These are phyloP conservation scores for Sebastes minor DNA, from an alignment of 2,797 vertebrate species.

Conservation along the genomic window DNA sequence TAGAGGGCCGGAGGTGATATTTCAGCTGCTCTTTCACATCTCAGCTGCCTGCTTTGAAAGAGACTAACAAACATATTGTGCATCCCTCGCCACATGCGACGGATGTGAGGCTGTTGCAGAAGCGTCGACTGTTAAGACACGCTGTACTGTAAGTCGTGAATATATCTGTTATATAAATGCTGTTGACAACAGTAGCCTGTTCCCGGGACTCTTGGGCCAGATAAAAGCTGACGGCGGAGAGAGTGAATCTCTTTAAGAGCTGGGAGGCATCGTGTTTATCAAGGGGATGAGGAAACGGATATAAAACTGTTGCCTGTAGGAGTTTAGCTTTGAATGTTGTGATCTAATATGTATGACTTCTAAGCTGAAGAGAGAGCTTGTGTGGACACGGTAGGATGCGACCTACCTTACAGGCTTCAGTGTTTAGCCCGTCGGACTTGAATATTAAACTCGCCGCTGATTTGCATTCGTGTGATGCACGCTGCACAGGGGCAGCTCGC, in stretches of 20 bases:
- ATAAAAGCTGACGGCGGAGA: conserved; percentile 56
- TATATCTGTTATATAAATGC: conserved; percentile 28
- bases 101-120: background rate
- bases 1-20: conserved; percentile 32
- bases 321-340: conserved; percentile 30
- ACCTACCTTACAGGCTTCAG: conserved; percentile 38
- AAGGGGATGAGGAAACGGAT: conserved; percentile 23
- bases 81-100: background rate
- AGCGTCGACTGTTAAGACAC: background rate
- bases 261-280: conserved; percentile 39
- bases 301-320: conserved; percentile 42
- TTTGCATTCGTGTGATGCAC: conserved; percentile 70
- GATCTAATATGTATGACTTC: conserved; percentile 25
- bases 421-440: conserved; percentile 51
- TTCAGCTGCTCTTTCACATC: conserved; percentile 59
- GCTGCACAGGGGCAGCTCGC: conserved; percentile 50
- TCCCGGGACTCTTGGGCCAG: conserved; percentile 38
- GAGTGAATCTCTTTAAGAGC: conserved; percentile 47
- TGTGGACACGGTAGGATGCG: conserved; percentile 20
- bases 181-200: conserved; percentile 23
- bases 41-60: conserved; percentile 46
- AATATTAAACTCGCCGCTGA: conserved; percentile 72
- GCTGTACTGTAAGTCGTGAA: conserved; percentile 13
- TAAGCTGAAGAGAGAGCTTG: conserved; percentile 16
- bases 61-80: background rate